Evolutionary conservation across 2,113 vertebrate species (phyloP).

Genomic region (Suricata suricatta): DNA sequence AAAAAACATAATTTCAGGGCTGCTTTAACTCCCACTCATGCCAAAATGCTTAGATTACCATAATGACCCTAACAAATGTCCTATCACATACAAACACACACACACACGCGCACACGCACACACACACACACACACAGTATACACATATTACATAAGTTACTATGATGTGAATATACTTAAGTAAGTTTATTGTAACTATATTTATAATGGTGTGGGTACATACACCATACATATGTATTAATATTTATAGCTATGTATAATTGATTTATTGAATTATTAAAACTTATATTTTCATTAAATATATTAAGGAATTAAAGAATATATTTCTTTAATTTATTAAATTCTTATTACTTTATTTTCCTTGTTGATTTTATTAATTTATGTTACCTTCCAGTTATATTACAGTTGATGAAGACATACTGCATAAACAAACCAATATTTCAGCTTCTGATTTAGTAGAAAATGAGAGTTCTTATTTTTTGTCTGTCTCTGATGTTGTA

Average conservation of each 20-base stretch:
- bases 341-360: neutral
- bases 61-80: neutral
- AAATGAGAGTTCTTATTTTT: neutral
- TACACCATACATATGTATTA: neutral
- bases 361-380: neutral
- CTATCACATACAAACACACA: neutral
- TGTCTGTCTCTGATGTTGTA: neutral
- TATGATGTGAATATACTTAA: neutral
- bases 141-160: neutral
- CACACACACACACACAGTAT: neutral
- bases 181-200: neutral
- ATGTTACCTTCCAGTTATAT: neutral
- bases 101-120: neutral
- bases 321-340: neutral
- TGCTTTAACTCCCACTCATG: neutral
- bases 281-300: neutral
- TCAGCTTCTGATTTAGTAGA: neutral
- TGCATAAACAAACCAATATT: neutral
- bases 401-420: neutral
- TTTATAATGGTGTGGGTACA: neutral
- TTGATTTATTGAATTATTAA: neutral
- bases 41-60: neutral
- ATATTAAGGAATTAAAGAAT: neutral
- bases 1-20: neutral
- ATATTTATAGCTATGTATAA: neutral